Conservation (phyloP, 92 coral and sea anemone species). For the Parazoanthus darwini region DNA sequence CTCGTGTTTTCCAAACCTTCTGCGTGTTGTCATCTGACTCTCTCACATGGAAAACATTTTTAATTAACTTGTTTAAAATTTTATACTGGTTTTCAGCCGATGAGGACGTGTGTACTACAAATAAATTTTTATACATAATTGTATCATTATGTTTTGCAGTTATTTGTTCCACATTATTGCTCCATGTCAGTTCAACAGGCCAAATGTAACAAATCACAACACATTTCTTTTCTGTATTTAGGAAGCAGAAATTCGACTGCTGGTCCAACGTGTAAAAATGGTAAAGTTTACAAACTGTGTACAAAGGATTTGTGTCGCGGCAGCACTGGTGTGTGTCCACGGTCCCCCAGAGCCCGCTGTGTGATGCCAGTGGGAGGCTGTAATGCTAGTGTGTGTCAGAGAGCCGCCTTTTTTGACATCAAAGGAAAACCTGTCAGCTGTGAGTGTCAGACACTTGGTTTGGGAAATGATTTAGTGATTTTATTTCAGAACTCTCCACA, state of each 20-base stretch:
- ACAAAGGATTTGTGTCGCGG: constrained; percentile 14
- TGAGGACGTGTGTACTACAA: no score
- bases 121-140: no score
- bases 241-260: background rate
- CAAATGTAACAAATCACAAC: background rate
- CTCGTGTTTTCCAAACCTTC: no score
- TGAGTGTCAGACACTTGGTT: background rate
- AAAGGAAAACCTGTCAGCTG: constrained; percentile 35
- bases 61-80: no score
- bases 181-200: background rate
- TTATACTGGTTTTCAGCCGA: no score
- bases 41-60: no score
- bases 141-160: background rate
- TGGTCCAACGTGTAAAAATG: constrained; percentile 14
- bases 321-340: constrained; percentile 19
- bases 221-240: background rate
- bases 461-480: background rate
- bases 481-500: background rate
- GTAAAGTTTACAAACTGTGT: constrained; percentile 20
- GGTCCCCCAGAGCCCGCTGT: constrained; percentile 44
- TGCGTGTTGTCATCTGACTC: background rate
- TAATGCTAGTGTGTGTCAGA: background rate
- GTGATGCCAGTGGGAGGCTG: constrained; percentile 43
- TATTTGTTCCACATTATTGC: background rate
- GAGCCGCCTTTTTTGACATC: constrained; percentile 9